Percentiles rank a stretch among this genome's conserved stretches.
These are phyloP conservation scores for Enhydra lutris DNA, from an alignment of 2,113 vertebrate species.

Conservation along the genomic window DNA sequence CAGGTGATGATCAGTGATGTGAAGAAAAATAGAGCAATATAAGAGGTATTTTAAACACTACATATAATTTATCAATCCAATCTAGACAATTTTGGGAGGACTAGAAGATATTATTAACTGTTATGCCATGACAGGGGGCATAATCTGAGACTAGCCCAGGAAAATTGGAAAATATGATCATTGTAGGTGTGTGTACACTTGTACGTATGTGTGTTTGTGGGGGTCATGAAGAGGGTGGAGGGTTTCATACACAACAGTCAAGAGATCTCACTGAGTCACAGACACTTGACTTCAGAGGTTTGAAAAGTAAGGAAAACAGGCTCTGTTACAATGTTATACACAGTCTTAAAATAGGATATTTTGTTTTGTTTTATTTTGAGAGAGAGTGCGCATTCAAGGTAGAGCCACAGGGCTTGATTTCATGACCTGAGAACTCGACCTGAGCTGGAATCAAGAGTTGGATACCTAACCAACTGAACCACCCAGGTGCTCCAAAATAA, in stretches of 20 bases:
- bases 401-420: neutral
- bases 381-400: rapidly evolving
- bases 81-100: neutral
- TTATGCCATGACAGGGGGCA: neutral
- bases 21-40: neutral
- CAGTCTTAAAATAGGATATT: neutral
- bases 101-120: neutral
- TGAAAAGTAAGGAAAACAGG: neutral
- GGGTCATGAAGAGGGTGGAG: neutral
- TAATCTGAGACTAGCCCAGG: neutral
- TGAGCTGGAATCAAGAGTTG: neutral
- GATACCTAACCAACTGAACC: neutral
- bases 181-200: neutral
- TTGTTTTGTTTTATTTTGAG: neutral
- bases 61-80: neutral
- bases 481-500: neutral
- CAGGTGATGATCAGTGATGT: neutral
- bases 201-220: neutral
- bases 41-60: neutral
- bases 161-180: neutral
- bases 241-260: neutral
- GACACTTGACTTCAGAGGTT: neutral
- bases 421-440: neutral
- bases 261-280: neutral
- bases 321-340: too few species aligned